These are phyloP conservation scores for Coenonympha arcania DNA, from an alignment of 2,888 invertebrate species.

Conservation along the genomic window DNA sequence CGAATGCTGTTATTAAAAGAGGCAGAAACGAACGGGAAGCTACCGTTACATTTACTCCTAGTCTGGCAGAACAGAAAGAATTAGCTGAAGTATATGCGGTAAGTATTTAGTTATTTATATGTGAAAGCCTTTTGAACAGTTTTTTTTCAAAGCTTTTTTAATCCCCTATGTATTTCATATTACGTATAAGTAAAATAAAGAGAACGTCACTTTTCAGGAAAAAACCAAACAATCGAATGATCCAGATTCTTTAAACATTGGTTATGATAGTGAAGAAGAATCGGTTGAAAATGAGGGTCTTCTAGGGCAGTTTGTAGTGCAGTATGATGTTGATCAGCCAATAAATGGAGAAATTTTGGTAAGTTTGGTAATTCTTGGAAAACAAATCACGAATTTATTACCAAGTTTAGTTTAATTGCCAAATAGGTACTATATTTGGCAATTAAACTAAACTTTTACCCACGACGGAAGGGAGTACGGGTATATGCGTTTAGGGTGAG, in stretches of 20 bases:
- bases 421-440: too few species aligned
- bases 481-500: too few species aligned
- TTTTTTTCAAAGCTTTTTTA: too few species aligned
- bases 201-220: slow-evolving; percentile 22
- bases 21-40: slow-evolving; percentile 59
- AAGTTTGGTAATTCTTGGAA: too few species aligned
- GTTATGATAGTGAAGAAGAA: slow-evolving; percentile 17
- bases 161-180: too few species aligned
- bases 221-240: slow-evolving; percentile 26
- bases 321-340: slow-evolving; percentile 76
- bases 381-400: too few species aligned
- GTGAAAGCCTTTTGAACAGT: too few species aligned
- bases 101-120: too few species aligned
- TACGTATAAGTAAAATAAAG: too few species aligned
- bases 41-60: slow-evolving; percentile 75
- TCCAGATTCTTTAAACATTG: slow-evolving; percentile 4
- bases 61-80: slow-evolving; percentile 72
- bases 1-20: slow-evolving; percentile 51
- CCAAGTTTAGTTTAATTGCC: too few species aligned
- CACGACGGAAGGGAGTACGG: too few species aligned
- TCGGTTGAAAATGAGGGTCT: slow-evolving; percentile 41
- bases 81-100: slow-evolving; percentile 63
- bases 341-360: slow-evolving; percentile 70
- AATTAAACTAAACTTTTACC: too few species aligned
- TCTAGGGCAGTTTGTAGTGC: slow-evolving; percentile 76